Evolutionary conservation across 1,140 invertebrate genomes (phyloP).

Genomic region (Diachasmimorpha longicaudata): DNA sequence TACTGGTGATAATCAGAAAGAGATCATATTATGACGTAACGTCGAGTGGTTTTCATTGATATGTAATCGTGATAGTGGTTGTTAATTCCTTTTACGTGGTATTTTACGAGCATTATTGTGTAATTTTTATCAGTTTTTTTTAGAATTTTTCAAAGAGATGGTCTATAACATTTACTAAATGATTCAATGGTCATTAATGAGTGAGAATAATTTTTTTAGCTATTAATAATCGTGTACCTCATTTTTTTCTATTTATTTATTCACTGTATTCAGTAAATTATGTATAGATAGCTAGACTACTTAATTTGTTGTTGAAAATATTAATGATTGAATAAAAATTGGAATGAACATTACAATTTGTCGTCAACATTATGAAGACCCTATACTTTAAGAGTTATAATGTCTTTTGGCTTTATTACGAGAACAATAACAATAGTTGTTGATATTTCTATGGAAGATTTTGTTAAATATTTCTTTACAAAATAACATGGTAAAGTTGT

Average conservation of each 20-base stretch:
- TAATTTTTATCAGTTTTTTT: neutral
- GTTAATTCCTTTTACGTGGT: neutral
- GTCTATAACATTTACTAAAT: neutral
- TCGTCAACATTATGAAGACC: too few species aligned
- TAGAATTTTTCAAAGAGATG: neutral
- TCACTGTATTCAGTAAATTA: neutral
- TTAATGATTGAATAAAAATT: neutral
- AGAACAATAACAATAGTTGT: too few species aligned
- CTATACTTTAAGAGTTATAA: neutral
- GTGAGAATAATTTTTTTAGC: neutral
- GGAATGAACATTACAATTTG: neutral
- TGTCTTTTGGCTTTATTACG: neutral
- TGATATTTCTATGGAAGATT: too few species aligned
- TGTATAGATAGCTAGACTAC: neutral
- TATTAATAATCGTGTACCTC: neutral
- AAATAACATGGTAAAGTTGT: too few species aligned
- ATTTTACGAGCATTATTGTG: neutral
- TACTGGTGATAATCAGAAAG: neutral
- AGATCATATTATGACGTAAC: neutral
- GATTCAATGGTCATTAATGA: neutral
- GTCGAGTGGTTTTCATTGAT: neutral
- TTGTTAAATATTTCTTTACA: too few species aligned
- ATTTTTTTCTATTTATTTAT: neutral
- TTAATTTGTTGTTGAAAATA: neutral
- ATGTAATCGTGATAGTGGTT: neutral